Evolutionary conservation across 2,113 vertebrate species (phyloP).

Genomic region (Spermophilus dauricus): DNA sequence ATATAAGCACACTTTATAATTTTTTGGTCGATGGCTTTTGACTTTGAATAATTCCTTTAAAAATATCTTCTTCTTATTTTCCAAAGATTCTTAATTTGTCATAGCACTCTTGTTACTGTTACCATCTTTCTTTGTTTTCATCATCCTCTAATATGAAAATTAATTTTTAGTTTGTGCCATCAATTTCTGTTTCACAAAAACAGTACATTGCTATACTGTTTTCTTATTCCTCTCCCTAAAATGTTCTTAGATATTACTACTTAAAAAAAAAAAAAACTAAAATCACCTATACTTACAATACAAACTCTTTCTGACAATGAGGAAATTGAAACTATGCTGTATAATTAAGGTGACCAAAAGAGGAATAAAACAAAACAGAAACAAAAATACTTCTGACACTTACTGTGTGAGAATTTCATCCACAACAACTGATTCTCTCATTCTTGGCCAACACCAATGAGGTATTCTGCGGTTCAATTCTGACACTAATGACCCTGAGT

Average conservation of each 20-base stretch:
- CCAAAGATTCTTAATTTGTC: background rate
- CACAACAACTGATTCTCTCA: background rate
- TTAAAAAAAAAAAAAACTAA: background rate
- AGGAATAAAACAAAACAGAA: background rate
- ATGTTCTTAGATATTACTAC: background rate
- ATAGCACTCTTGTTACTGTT: background rate
- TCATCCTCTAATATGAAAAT: background rate
- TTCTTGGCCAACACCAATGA: background rate
- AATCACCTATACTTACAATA: background rate
- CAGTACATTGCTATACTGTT: background rate
- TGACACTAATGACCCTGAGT: background rate
- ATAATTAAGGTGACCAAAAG: background rate
- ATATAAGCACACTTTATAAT: conserved; percentile 9
- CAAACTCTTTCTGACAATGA: background rate
- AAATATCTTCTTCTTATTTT: background rate
- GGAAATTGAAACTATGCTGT: background rate
- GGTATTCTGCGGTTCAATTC: background rate
- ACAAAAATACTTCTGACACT: background rate
- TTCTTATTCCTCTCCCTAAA: background rate
- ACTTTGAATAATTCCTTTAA: background rate
- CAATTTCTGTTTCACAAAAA: background rate
- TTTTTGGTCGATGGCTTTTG: background rate
- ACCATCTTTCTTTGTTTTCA: background rate
- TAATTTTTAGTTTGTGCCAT: background rate
- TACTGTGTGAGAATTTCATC: background rate